Percentiles rank a stretch among this genome's conserved stretches.
phyloP scores from a whole-genome alignment of 2,888 invertebrate genomes.

The Tenthredo notha region DNA sequence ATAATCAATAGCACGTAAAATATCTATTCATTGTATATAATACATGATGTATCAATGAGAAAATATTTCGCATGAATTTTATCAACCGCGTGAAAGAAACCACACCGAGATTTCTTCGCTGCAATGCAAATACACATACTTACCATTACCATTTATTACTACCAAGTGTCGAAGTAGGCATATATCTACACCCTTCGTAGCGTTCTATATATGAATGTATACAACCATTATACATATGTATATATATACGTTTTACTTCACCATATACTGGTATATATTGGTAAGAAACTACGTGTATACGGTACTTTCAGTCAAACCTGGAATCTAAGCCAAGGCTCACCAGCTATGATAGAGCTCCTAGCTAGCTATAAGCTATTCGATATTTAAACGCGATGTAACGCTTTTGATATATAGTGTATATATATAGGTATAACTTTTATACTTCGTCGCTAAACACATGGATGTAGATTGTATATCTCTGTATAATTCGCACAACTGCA shows the following conservation, averaged over 20 bases:
- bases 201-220: not conserved
- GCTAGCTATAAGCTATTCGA: constrained; percentile 18
- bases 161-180: constrained; percentile 59
- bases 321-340: constrained; percentile 72
- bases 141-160: constrained; percentile 62
- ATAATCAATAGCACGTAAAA: not conserved
- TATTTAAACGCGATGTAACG: constrained; percentile 39
- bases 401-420: constrained; percentile 38
- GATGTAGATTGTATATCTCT: not conserved
- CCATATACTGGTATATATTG: not conserved
- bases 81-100: not conserved
- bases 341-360: constrained; percentile 53
- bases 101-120: not conserved
- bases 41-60: not conserved
- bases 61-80: not conserved
- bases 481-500: not conserved
- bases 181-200: not conserved
- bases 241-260: not conserved
- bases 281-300: constrained; percentile 45
- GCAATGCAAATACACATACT: constrained; percentile 56
- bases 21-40: not conserved
- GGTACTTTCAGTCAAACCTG: constrained; percentile 61
- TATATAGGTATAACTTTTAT: not conserved
- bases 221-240: not conserved
- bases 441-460: not conserved